Percentiles rank a stretch among this genome's conserved stretches.
These are phyloP conservation scores for Zaprionus ornatus DNA, from an alignment of 1,140 invertebrate genomes.

Conservation along the genomic window DNA sequence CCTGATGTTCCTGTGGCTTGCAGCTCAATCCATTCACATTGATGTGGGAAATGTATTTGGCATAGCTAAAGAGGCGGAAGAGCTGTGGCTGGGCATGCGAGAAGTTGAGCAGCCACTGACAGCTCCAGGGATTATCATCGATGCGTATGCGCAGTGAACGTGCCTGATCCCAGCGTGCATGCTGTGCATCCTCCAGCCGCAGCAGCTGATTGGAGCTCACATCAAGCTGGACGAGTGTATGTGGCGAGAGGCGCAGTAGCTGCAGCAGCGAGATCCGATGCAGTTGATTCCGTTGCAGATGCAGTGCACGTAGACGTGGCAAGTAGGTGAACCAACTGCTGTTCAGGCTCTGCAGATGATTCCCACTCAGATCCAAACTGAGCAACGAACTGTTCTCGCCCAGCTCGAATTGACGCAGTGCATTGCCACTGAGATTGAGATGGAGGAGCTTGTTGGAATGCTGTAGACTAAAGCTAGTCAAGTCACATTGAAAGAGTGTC, in stretches of 20 bases:
- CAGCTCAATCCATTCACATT: slow-evolving; percentile 80
- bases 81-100: slow-evolving; percentile 65
- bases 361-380: slow-evolving; percentile 62
- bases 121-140: slow-evolving; percentile 78
- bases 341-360: slow-evolving; percentile 51
- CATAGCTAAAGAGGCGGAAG: slow-evolving; percentile 72
- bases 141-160: slow-evolving; percentile 56
- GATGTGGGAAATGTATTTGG: slow-evolving; percentile 77
- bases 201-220: slow-evolving; percentile 56
- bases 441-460: slow-evolving; percentile 3
- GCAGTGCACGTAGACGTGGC: slow-evolving; percentile 33
- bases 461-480: slow-evolving; percentile 39
- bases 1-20: slow-evolving; percentile 35
- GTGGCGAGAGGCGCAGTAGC: slow-evolving; percentile 38
- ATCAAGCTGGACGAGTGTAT: slow-evolving; percentile 34
- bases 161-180: slow-evolving; percentile 15
- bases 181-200: slow-evolving; percentile 24
- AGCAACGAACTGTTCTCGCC: slow-evolving; percentile 17
- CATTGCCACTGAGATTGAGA: slow-evolving; percentile 66
- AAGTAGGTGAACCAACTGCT: slow-evolving; percentile 56
- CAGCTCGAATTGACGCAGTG: slow-evolving; percentile 38
- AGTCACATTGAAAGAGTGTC: slow-evolving; percentile 49
- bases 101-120: slow-evolving; percentile 74
- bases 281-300: slow-evolving; percentile 54
- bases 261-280: slow-evolving; percentile 38